Percentiles rank a stretch among this genome's conserved stretches.
Conservation (phyloP, 2,888 invertebrate species). For the Phaedon cochleariae region DNA sequence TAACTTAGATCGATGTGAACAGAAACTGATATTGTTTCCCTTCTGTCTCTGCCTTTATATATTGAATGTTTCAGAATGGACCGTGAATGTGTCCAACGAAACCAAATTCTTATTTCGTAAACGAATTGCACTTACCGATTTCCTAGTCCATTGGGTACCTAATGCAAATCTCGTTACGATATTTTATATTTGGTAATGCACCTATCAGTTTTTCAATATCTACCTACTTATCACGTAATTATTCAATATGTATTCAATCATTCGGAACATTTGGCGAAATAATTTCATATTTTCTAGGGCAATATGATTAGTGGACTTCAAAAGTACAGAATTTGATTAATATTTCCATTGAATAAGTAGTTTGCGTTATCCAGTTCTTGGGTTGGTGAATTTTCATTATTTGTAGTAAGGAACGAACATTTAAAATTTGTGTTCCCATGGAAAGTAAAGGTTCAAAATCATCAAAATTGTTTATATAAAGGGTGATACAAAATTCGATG, state of each 20-base stretch:
- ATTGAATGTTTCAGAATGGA: neutral
- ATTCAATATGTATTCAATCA: neutral
- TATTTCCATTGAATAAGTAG: no score
- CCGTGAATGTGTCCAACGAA: neutral
- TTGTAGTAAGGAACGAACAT: no score
- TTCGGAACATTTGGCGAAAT: neutral
- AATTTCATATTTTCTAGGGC: no score
- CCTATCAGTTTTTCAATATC: neutral
- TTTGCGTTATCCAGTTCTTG: no score
- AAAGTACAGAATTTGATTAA: no score
- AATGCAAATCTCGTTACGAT: neutral
- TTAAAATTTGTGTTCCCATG: no score
- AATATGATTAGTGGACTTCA: no score
- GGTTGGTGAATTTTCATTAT: no score
- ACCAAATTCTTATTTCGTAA: neutral
- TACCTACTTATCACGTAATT: no score
- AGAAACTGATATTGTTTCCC: neutral
- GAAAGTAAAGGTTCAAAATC: no score
- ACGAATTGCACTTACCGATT: neutral
- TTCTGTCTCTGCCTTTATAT: neutral
- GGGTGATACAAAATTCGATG: no score
- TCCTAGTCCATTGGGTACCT: neutral
- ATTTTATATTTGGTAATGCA: neutral
- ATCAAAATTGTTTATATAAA: no score
- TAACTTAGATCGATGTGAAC: neutral